Base-by-base conservation (phyloP, 2,888 invertebrate species). In the Xylocampa areola region DNA sequence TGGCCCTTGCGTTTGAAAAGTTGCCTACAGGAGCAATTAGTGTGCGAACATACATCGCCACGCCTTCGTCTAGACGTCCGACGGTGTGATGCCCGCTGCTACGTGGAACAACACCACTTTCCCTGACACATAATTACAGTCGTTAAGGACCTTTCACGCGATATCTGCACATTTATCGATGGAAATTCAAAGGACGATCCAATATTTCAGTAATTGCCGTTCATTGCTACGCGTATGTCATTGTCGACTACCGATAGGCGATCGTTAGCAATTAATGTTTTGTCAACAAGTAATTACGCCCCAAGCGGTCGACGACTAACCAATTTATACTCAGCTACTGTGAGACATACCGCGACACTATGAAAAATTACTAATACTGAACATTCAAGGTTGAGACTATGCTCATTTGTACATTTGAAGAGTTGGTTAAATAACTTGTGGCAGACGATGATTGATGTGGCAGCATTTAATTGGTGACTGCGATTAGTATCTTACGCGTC, bases 381-480 rank as follows among this genome's bases (percentile, higher is more conserved):
- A 62, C 27, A 52, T 55, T 61, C 77, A 83, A 82, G 79, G 81
- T 76, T 76, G n/a, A 57, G 37, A 49, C 64, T 17, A 33, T 21
- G 59, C 69, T 79, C 66, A 73, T 73, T 75, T 68, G 70, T 73
- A 65, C 41, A 40, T 68, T 59, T 61, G 53, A 61, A 51, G 47
- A 69, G 60, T 53, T 67, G 55, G 65, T 67, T 73, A 72, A 77
- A 77, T 73, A 71, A 71, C 58, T 59, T 65, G 61, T 68, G 81
- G 79, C 80, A 77, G 67, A 58, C 48, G 51, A 74, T 86, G 84
- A 88, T 86, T 80, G 82, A 88, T 86, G 78, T 63, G 51, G 69
- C 55, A 50, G 60, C 65, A 54, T 73, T 76, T 85, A 85, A 85
- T 86, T 84, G 61, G 63, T 66, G 69, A 75, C 80, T 73, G 54